These are phyloP conservation scores for Drepana falcataria DNA, from an alignment of 2,888 invertebrate genomes.

Conservation along the genomic window DNA sequence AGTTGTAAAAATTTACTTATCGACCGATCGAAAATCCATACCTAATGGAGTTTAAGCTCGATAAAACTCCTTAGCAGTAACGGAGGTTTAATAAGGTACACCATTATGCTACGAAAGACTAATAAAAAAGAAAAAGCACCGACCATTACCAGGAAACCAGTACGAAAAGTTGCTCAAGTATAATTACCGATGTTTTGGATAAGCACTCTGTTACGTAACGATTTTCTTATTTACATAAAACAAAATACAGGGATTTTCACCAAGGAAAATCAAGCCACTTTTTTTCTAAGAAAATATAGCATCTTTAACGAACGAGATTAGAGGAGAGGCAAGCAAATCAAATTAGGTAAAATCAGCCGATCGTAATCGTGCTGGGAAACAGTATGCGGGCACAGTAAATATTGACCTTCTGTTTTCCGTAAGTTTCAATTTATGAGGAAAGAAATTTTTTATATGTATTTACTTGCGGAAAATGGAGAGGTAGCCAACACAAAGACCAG, in stretches of 20 bases:
- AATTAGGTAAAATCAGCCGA: not conserved
- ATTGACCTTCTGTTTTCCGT: not conserved
- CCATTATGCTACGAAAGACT: slow-evolving; percentile 1
- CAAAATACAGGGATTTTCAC: not conserved
- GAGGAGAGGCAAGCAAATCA: not conserved
- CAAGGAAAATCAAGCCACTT: no score
- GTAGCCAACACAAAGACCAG: no score
- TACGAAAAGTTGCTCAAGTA: slow-evolving; percentile 12
- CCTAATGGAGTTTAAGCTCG: not conserved
- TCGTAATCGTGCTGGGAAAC: not conserved
- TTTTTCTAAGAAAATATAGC: not conserved
- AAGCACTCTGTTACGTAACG: not conserved
- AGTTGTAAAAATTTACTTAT: no score
- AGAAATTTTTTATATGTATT: no score
- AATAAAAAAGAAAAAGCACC: slow-evolving; percentile 30
- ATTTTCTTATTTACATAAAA: not conserved
- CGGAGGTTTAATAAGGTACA: not conserved
- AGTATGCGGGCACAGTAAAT: not conserved
- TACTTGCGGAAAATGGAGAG: no score
- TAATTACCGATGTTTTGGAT: slow-evolving; percentile 25
- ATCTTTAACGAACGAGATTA: no score
- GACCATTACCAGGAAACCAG: slow-evolving; percentile 27
- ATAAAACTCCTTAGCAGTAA: not conserved
- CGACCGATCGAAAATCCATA: not conserved
- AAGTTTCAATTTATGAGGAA: not conserved